Conservation (phyloP, 2,797 vertebrate genomes). For the Coracias cyanogaster region DNA sequence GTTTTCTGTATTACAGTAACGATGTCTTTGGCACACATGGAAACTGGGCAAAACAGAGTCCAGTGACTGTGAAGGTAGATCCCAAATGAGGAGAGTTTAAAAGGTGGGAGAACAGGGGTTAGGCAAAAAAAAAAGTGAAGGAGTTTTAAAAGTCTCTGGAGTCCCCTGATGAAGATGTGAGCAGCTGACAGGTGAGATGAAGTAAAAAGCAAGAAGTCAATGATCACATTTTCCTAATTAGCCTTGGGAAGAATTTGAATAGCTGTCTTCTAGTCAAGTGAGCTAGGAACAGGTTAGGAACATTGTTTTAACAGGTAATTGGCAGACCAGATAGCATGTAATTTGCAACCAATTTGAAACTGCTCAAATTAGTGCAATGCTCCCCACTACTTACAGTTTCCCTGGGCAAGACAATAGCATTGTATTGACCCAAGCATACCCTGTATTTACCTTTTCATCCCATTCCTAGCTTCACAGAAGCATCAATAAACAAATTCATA, state of each 20-base stretch:
- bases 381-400: not conserved
- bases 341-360: conserved; percentile 12
- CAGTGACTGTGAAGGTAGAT: not conserved
- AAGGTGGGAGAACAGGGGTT: not conserved
- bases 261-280: not conserved
- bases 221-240: conserved; percentile 13
- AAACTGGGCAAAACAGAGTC: not conserved
- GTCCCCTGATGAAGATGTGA: not conserved
- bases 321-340: not conserved
- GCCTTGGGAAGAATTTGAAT: not conserved
- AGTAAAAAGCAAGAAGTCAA: not conserved
- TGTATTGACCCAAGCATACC: not conserved
- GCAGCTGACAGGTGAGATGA: not conserved
- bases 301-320: conserved; percentile 5
- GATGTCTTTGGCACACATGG: not conserved
- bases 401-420: not conserved
- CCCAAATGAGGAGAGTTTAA: not conserved
- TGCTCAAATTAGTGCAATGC: not conserved
- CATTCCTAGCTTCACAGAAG: not conserved
- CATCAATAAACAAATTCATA: not conserved
- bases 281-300: conserved; percentile 18
- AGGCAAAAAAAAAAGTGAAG: not conserved
- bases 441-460: not conserved
- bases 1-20: not conserved
- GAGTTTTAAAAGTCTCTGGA: not conserved